A percentile compares a stretch with the other conserved stretches of the same genome.
Evolutionary conservation across 2,888 invertebrate species (phyloP).

Genomic region (Pecten maximus): DNA sequence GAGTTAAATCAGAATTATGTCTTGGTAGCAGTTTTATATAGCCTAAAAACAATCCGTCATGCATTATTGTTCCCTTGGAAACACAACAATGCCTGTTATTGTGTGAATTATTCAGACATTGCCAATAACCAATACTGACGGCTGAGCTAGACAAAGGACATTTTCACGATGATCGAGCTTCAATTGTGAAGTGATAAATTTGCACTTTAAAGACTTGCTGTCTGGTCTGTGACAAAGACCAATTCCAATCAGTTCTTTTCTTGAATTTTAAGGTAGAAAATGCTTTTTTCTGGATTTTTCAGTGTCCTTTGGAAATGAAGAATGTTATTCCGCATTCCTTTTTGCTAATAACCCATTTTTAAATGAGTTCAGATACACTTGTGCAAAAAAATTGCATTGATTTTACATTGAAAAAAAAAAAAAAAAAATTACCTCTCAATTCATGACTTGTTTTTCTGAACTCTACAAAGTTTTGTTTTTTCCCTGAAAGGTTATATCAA

Average conservation of each 20-base stretch:
- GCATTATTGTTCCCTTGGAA: slow-evolving; percentile 2
- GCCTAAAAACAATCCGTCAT: slow-evolving; percentile 7
- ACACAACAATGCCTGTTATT: neutral
- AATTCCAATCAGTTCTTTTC: neutral
- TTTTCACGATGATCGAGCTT: neutral
- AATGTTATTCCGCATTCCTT: neutral
- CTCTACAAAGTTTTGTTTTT: too few relatives aligned
- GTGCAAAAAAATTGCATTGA: neutral
- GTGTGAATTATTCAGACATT: slow-evolving; percentile 4
- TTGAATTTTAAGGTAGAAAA: neutral
- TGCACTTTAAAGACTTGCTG: slow-evolving; percentile 24
- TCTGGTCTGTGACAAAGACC: neutral
- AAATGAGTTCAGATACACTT: neutral
- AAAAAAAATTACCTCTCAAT: too few relatives aligned
- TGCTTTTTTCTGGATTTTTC: neutral
- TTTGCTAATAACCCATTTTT: neutral
- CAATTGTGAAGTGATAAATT: neutral
- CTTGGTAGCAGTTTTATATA: neutral
- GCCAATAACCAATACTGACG: neutral
- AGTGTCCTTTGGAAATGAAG: neutral
- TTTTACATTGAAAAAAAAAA: neutral
- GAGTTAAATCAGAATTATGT: slow-evolving; percentile 7
- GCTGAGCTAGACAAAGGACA: neutral
- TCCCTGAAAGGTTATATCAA: too few relatives aligned
- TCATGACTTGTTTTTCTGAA: too few relatives aligned